Conservation (phyloP, 2,797 vertebrate species). For the Melopsittacus undulatus region DNA sequence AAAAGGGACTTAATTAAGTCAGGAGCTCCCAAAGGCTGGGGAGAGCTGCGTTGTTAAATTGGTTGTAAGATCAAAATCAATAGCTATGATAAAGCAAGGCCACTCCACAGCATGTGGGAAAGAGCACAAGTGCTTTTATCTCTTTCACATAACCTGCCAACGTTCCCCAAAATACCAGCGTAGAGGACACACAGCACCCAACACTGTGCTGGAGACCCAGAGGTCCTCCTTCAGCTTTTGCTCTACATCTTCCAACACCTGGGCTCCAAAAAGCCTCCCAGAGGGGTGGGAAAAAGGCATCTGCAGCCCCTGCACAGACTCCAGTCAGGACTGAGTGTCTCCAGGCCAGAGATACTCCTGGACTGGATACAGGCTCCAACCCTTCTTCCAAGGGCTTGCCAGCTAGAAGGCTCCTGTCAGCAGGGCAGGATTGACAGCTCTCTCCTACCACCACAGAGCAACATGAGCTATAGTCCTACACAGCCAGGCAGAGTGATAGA, state of each 20-base stretch:
- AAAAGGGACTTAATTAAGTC: slow-evolving; percentile 24
- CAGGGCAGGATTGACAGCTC: accelerated
- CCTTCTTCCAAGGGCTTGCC: not conserved
- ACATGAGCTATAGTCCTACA: accelerated
- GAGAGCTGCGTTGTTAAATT: not conserved
- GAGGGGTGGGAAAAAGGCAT: not conserved
- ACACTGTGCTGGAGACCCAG: accelerated
- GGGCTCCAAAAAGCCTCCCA: not conserved
- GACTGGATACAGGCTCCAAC: not conserved
- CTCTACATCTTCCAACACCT: accelerated
- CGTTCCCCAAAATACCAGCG: accelerated
- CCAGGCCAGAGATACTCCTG: not conserved
- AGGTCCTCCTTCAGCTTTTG: not conserved
- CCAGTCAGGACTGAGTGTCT: not conserved
- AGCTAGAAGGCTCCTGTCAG: not conserved
- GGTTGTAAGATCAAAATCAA: slow-evolving; percentile 8
- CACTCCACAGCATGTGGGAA: not conserved
- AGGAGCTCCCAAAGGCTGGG: not conserved
- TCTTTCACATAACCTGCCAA: not conserved
- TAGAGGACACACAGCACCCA: accelerated
- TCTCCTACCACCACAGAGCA: not conserved
- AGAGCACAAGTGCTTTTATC: not conserved
- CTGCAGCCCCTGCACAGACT: not conserved
- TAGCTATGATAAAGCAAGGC: not conserved
- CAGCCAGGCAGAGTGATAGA: accelerated